These are phyloP conservation scores for Mormyrus hasselquistii DNA, from an alignment of 2,797 vertebrate species.

Conservation along the genomic window DNA sequence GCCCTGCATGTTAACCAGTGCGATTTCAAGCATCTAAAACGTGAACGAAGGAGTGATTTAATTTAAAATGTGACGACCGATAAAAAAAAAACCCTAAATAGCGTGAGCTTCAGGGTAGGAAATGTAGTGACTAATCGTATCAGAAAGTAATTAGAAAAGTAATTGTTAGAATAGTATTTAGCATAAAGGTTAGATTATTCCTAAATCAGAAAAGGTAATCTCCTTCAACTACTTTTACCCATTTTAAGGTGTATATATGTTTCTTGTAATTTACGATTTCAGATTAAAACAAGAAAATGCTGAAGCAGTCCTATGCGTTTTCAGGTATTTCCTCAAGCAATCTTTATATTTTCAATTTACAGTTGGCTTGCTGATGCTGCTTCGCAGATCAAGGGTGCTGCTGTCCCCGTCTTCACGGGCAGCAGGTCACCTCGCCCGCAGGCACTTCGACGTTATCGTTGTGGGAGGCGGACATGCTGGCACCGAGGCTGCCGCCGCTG, in stretches of 20 bases:
- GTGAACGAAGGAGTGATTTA: background rate
- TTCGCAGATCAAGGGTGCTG: slow-evolving; percentile 33
- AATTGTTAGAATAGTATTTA: background rate
- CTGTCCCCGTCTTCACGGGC: slow-evolving; percentile 31
- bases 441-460: slow-evolving; percentile 69
- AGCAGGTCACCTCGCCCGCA: slow-evolving; percentile 37
- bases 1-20: background rate
- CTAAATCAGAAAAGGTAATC: background rate
- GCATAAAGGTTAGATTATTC: background rate
- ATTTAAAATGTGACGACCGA: background rate
- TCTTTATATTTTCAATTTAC: background rate
- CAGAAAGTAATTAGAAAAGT: background rate
- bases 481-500: slow-evolving; percentile 69
- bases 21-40: background rate
- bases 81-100: background rate
- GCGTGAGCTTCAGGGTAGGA: background rate
- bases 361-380: slow-evolving; percentile 41
- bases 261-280: background rate
- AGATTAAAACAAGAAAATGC: background rate
- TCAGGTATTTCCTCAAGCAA: background rate
- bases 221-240: background rate
- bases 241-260: background rate
- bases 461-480: slow-evolving; percentile 72
- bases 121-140: background rate
- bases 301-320: background rate